These are phyloP conservation scores for Trichonephila inaurata DNA, from an alignment of 1,140 invertebrate genomes.

Conservation along the genomic window DNA sequence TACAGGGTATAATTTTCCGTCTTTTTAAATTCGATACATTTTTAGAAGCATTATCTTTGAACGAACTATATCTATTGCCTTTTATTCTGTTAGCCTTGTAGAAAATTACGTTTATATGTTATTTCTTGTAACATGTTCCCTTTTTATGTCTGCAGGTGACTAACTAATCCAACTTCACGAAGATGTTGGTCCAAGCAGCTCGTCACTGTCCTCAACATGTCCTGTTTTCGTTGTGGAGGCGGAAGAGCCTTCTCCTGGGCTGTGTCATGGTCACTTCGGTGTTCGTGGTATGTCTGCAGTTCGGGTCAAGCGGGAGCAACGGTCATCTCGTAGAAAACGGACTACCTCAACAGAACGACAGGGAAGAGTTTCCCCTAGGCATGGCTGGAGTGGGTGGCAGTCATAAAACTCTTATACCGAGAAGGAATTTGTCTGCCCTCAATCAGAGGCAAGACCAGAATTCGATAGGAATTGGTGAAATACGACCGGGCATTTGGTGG, in stretches of 20 bases:
- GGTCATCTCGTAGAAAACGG: conserved; percentile 43
- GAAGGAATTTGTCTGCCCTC: conserved; percentile 77
- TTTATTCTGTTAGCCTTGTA: no score
- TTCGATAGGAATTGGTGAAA: conserved; percentile 21
- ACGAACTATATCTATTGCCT: no score
- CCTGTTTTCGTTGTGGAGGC: conserved; percentile 76
- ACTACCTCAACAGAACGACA: neutral
- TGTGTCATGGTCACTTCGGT: conserved; percentile 75
- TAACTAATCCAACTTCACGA: neutral
- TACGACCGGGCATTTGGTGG: conserved; percentile 47
- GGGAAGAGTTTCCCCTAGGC: conserved; percentile 57
- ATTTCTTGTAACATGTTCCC: no score
- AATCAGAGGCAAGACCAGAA: conserved; percentile 66
- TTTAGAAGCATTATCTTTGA: no score
- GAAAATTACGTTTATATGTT: no score
- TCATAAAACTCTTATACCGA: conserved; percentile 70
- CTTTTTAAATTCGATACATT: no score
- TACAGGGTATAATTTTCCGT: no score
- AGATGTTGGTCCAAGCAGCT: conserved; percentile 71
- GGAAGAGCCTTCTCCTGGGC: conserved; percentile 77
- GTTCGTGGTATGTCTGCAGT: conserved; percentile 77
- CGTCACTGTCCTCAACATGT: conserved; percentile 71
- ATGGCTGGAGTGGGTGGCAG: conserved; percentile 32
- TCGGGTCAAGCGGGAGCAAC: conserved; percentile 63
- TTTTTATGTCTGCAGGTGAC: conserved; percentile 22